Conservation (phyloP, 2,113 vertebrate genomes). For the Xiphophorus couchianus region DNA sequence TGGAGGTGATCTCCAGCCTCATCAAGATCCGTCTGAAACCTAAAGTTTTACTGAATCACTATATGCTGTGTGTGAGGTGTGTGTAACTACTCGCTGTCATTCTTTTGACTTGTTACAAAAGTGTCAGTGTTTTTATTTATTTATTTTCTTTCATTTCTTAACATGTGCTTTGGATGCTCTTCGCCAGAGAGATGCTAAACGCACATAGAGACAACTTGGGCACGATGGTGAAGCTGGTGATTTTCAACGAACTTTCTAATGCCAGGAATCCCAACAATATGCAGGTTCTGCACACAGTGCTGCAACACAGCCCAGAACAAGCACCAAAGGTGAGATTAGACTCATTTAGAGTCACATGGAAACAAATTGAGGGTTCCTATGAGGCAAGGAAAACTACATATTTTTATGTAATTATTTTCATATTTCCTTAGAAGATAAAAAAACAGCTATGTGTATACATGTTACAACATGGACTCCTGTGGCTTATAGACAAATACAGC, state of each 20-base stretch:
- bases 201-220: slow-evolving; percentile 94
- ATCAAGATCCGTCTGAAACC: slow-evolving; percentile 98
- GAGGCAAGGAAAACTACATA: background rate
- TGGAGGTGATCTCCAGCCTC: slow-evolving; percentile 96
- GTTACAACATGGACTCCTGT: too few relatives aligned
- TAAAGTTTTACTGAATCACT: slow-evolving; percentile 96
- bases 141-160: background rate
- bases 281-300: slow-evolving; percentile 93
- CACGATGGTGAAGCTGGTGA: slow-evolving; percentile 95
- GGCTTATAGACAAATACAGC: too few relatives aligned
- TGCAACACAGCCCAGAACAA: slow-evolving; percentile 95
- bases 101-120: background rate
- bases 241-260: slow-evolving; percentile 97
- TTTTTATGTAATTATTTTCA: background rate
- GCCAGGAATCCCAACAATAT: slow-evolving; percentile 99
- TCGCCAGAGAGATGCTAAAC: slow-evolving; percentile 90
- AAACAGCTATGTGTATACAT: too few relatives aligned
- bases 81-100: slow-evolving; percentile 1
- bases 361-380: background rate
- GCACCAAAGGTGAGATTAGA: slow-evolving; percentile 88
- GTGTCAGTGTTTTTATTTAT: too few relatives aligned
- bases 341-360: background rate
- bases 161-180: slow-evolving; percentile 1
- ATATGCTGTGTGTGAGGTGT: slow-evolving; percentile 94
- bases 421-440: too few relatives aligned